A percentile compares a stretch with the other conserved stretches of the same genome.
These are phyloP conservation scores for Scaptomyza flava DNA, from an alignment of 2,888 invertebrate genomes.

Conservation along the genomic window DNA sequence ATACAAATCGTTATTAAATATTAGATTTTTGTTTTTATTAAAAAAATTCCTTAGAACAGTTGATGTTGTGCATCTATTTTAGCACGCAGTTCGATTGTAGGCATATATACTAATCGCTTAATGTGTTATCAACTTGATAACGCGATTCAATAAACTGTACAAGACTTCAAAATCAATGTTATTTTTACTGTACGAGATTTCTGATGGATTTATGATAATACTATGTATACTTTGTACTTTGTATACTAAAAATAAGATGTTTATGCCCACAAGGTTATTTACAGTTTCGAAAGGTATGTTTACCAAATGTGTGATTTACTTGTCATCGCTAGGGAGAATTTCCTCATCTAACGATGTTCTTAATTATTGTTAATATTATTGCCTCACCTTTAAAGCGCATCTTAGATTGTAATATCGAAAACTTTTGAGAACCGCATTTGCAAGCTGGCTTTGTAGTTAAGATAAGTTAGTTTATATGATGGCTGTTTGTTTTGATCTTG, in stretches of 20 bases:
- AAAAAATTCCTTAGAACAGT: neutral
- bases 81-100: neutral
- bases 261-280: constrained; percentile 1
- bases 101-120: constrained; percentile 21
- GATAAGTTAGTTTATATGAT: constrained; percentile 36
- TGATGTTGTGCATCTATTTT: neutral
- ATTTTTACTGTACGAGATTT: neutral
- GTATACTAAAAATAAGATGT: neutral
- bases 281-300: constrained; percentile 20
- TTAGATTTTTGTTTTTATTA: constrained; percentile 9
- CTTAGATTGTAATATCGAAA: constrained; percentile 11
- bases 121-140: constrained; percentile 29
- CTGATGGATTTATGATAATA: too few species aligned
- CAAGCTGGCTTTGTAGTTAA: constrained; percentile 39
- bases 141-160: constrained; percentile 50
- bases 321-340: constrained; percentile 11
- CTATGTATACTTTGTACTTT: neutral
- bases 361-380: constrained; percentile 22
- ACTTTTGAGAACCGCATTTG: constrained; percentile 14
- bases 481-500: constrained; percentile 41
- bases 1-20: constrained; percentile 23
- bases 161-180: constrained; percentile 43
- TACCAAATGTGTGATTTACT: neutral
- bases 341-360: constrained; percentile 16
- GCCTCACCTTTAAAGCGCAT: constrained; percentile 18